Conservation (phyloP, 2,113 vertebrate genomes). For the Blennius ocellaris region DNA sequence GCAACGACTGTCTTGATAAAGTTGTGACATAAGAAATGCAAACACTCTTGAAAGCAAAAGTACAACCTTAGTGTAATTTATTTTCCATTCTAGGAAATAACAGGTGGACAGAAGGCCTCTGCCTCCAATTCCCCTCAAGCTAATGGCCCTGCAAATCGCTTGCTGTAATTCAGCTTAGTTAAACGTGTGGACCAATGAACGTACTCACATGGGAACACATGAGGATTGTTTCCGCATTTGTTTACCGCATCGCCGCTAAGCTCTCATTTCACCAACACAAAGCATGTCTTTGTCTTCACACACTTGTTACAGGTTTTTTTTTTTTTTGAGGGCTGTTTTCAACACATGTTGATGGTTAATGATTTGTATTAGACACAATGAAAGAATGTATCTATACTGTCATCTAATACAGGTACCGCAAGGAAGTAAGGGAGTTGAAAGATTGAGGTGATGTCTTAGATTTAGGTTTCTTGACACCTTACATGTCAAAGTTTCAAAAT, state of each 20-base stretch:
- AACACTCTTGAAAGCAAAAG: too few species aligned
- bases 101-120: too few species aligned
- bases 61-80: too few species aligned
- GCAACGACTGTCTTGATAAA: too few species aligned
- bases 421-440: neutral
- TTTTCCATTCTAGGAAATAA: too few species aligned
- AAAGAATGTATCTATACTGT: neutral
- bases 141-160: neutral
- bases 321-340: neutral
- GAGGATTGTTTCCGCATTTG: constrained; percentile 54
- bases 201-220: constrained; percentile 41
- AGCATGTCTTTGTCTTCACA: constrained; percentile 46
- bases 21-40: too few species aligned
- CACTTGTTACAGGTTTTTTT: constrained; percentile 32
- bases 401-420: neutral
- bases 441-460: too few species aligned
- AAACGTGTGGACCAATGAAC: constrained; percentile 3
- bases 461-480: neutral
- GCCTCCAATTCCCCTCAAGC: too few species aligned
- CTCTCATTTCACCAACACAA: constrained; percentile 55
- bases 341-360: constrained; percentile 3
- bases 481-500: neutral
- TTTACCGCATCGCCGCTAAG: constrained; percentile 53
- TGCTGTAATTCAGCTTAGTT: constrained; percentile 21
- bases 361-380: neutral